Evolutionary conservation across 92 coral and sea anemone genomes (phyloP), one percentile per base, ranked within the genome.

Genomic region (Epizoanthus rinbou): DNA sequence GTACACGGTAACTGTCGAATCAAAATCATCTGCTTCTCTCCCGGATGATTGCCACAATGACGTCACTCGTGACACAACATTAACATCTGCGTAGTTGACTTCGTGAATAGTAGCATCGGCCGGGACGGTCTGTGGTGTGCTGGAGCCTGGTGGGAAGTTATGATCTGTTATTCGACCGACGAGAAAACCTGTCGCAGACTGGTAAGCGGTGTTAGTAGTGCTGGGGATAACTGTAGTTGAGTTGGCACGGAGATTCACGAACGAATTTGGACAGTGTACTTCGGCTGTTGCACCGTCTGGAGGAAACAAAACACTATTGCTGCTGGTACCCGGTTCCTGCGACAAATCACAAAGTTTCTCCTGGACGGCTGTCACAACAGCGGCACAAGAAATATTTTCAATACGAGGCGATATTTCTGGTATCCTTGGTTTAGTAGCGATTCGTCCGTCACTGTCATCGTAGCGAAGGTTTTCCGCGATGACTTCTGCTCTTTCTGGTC

Each of bases 31-130:
- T 39, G 5, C 31, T 14, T 39, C 69, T 22, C 16, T 59, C 43
- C 43, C 47, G 41, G 45, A 9, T 21, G 9, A 57, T 7, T 16
- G 57, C 82, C 71, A 62, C 15, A 78, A 21, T 2, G 52, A 56
- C 47, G 82, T 43, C 71, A 78, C 82, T 71, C 71, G 82, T 60
- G 82, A 43, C 41, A 60, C 72, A 62, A 37, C 71, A 33, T 60
- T 39, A 23, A 35, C 24, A 15, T 78, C 23, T 22, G 57, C 71
- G 47, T 37, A 41, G 25, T 37, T 21, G 6, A 47, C 56, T 76
- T 57, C 14, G 23, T 54, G 64, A 39, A 28, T 15, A 16, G 80
- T 54, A 13, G n/a, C 66, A n/a, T 18, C 81, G 6, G 18, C 43
- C 28, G 43, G 67, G 54, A 10, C 39, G 59, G 18, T 25, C 18